Conservation (phyloP, 2,113 vertebrate genomes). For the Campylomormyrus numenius region DNA sequence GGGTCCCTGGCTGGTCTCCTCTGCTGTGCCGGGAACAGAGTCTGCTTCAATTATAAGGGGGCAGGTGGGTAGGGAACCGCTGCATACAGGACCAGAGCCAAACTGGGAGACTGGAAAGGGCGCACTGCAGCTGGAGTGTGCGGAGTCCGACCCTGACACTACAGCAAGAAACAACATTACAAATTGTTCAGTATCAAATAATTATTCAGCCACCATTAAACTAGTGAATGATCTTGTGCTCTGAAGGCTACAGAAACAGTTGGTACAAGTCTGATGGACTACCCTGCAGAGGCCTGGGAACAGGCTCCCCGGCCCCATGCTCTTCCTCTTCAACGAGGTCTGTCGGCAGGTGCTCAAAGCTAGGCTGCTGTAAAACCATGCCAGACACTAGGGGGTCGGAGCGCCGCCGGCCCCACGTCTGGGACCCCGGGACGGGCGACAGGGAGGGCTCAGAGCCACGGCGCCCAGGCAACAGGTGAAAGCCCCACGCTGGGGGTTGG, state of each 20-base stretch:
- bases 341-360: constrained; percentile 12
- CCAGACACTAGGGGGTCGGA: constrained; percentile 13
- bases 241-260: neutral
- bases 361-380: neutral
- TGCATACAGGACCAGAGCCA: neutral
- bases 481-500: constrained; percentile 24
- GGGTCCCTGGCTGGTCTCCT: neutral
- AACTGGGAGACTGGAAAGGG: neutral
- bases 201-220: neutral
- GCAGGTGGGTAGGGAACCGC: neutral
- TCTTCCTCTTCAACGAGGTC: constrained; percentile 43
- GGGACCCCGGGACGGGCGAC: neutral
- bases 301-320: constrained; percentile 28
- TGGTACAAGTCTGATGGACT: neutral
- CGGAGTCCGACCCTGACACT: neutral
- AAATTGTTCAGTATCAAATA: neutral
- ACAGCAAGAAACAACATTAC: neutral
- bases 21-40: too few relatives aligned
- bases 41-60: neutral
- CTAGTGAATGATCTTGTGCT: neutral
- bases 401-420: constrained; percentile 15
- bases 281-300: constrained; percentile 19
- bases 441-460: constrained; percentile 51
- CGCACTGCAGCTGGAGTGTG: neutral
- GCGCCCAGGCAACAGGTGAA: neutral